phyloP scores from a whole-genome alignment of 2,888 invertebrate species.

The Dasypolia templi region DNA sequence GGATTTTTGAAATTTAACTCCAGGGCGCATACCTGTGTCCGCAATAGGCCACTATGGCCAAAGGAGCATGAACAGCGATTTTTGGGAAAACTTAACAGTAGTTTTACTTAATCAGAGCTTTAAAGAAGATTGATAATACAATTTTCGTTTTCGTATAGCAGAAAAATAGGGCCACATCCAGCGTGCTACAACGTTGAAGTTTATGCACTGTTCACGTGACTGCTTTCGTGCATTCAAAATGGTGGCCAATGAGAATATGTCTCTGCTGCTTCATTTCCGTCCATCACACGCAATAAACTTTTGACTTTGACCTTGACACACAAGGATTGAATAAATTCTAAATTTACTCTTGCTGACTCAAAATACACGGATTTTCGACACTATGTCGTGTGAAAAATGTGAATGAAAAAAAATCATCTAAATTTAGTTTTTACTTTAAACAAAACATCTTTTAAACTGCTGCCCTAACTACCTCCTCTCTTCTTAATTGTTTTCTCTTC shows the following conservation, averaged over 20 bases:
- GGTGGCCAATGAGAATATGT: slow-evolving; percentile 1
- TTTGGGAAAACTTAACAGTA: no score
- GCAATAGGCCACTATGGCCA: neutral
- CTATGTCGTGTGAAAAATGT: neutral
- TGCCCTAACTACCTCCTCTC: no score
- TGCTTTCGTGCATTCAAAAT: slow-evolving; percentile 28
- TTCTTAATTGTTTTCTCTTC: no score
- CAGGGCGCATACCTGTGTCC: neutral
- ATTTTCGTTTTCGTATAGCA: neutral
- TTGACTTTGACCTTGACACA: no score
- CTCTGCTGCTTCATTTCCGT: slow-evolving; percentile 1
- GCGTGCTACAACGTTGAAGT: neutral
- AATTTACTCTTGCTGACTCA: neutral
- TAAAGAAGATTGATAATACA: neutral
- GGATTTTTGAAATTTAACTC: no score
- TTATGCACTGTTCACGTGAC: slow-evolving; percentile 2
- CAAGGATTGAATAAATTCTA: slow-evolving; percentile 12
- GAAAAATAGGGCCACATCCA: neutral
- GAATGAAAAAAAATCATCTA: no score
- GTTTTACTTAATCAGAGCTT: no score
- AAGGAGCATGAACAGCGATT: no score
- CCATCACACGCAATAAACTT: no score
- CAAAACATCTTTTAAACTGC: no score
- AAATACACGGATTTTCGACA: neutral
- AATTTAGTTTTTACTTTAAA: no score